Evolutionary conservation across 2,113 vertebrate genomes (phyloP), one percentile per base, ranked within the genome.

Genomic region (Ranitomeya variabilis): DNA sequence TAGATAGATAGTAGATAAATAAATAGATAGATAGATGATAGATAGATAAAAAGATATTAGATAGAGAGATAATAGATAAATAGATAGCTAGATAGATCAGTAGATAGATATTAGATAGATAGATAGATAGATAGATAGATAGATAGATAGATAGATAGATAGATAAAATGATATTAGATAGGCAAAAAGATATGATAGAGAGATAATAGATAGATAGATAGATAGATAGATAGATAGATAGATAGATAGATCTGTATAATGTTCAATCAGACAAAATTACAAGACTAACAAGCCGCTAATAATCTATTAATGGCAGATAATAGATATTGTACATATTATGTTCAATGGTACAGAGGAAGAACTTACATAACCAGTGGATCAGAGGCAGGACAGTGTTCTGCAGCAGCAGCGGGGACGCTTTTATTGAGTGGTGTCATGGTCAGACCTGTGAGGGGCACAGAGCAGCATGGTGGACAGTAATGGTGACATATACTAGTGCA

Each of bases 361-460:
- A 95, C 94, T 95, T 94, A 94, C 94, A 94, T 92, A 93, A 91
- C 87, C 87, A 91, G 93, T 90, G 90, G 91, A 93, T 92, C 89
- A 92, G 93, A 90, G 87, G 92, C 92, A 93, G 90, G 92, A 92
- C 91, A 92, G 93, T 91, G 93, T 90, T 92, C 93, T 78, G 88
- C 91, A 77, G 89, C 93, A 81, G 89, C 91, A 81, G 89, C 91
- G 91, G 87, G 90, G 82, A 86, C 86, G 89, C 90, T 90, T 90
- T 57, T 86, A 94, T 94, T 92, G 93, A 95, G 93, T 93, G 91
- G 92, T 94, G 94, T 93, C 92, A 94, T 93, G 83, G 74, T 60
- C 26, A 79, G 87, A 89, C 73, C 87, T 89, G 85, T 80, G 18
- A 37, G 73, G 83, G 45, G 85, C 26, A 89, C 14, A 85, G 69